Evolutionary conservation across 2,888 invertebrate genomes (phyloP), one percentile per base, ranked within the genome.

Genomic region (Lycophotia porphyrea): DNA sequence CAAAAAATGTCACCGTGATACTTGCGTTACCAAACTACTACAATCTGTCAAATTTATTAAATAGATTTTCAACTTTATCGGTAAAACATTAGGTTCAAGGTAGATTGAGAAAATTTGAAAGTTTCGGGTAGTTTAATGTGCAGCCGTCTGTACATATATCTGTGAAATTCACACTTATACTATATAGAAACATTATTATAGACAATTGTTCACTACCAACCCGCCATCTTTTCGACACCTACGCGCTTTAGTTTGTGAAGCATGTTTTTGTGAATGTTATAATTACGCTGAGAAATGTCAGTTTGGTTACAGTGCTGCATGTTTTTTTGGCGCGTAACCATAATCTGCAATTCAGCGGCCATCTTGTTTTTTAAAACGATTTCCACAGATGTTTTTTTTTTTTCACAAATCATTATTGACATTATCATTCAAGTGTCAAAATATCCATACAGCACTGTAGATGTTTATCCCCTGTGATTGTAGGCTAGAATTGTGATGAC

Each of bases 201-300:
- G 1, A 63, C n/a, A 7, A 63, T 63, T 18, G n/a, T n/a, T 63
- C 1, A n/a, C 36, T n/a, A n/a, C 2, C 36, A 2, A 44, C 79
- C 81, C 66, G 42, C 66, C 55, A 31, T 64, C 36, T 70, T 55
- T 21, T 15, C 5, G 55, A 63, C 63, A 39, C 15, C 18, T 24
- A 27, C 8, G 8, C 69, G 70, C 83, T 82, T 79, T 80, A 77
- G 63, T 77, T 78, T 82, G 49, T 84, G 55, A 67, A 76, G 86
- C 87, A 87, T 87, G 86, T 60, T 27, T 61, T 64, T 77, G 2
- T 82, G 72, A 78, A 82, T 84, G 65, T 80, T 68, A 49, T 77
- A 39, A 64, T n/a, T 68, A 80, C 39, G 21, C 13, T 76, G 27
- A 67, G 13, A 61, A 72, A 80, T 80, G 18, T 73, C 42, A 58